These are phyloP conservation scores for Diorhabda sublineata DNA, from an alignment of 1,140 invertebrate genomes.

Conservation along the genomic window DNA sequence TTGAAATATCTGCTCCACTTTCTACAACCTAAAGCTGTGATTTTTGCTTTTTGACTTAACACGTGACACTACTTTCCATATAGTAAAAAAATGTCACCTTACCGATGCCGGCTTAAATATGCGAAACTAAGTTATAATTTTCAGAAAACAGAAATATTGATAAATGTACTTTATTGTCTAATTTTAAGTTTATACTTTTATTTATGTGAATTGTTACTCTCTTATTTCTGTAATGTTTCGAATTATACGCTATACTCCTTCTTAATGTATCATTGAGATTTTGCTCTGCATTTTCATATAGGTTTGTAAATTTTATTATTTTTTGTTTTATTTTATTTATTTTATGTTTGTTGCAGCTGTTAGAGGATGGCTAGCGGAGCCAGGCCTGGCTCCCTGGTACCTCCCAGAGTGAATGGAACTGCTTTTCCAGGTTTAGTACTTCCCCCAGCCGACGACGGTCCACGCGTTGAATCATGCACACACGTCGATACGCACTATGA, in stretches of 20 bases:
- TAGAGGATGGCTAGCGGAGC: slow-evolving; percentile 36
- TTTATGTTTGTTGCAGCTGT: neutral
- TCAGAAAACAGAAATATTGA: too few species aligned
- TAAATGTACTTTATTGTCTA: too few species aligned
- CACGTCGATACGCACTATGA: slow-evolving; percentile 55
- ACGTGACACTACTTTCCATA: neutral
- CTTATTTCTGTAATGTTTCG: too few species aligned
- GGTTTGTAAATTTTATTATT: too few species aligned
- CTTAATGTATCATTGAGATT: too few species aligned
- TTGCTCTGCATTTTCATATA: too few species aligned
- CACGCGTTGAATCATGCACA: slow-evolving; percentile 47
- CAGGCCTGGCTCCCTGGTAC: slow-evolving; percentile 42
- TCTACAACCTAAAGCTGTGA: neutral
- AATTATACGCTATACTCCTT: too few species aligned
- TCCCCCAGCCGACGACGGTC: slow-evolving; percentile 33
- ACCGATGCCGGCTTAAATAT: too few species aligned
- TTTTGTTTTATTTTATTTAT: too few species aligned
- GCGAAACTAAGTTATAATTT: too few species aligned
- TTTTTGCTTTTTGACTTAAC: neutral
- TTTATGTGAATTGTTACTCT: too few species aligned
- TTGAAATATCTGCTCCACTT: neutral
- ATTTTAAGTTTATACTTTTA: too few species aligned
- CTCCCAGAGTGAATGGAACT: slow-evolving; percentile 38
- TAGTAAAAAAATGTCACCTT: neutral
- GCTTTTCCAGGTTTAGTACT: slow-evolving; percentile 30